Evolutionary conservation across 2,888 invertebrate genomes (phyloP).

Genomic region (Plebejus argus): DNA sequence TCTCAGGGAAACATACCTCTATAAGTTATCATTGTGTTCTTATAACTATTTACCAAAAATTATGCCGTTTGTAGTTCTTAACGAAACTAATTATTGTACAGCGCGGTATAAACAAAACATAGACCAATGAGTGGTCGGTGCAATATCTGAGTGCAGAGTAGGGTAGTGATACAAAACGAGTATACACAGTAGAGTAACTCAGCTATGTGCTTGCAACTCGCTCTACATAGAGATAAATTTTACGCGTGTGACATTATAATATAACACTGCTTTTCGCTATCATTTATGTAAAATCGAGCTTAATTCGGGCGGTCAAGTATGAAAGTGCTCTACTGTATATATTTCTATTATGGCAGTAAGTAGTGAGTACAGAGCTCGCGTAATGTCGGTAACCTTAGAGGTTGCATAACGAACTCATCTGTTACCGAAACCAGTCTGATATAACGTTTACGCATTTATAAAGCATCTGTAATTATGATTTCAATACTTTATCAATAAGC

Average conservation of each 20-base stretch:
- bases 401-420: slow-evolving; percentile 60
- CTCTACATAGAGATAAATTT: too few species aligned
- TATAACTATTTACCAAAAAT: background rate
- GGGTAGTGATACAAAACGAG: slow-evolving; percentile 6
- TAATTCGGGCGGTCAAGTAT: slow-evolving; percentile 34
- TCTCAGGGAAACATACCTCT: too few species aligned
- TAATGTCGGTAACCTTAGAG: slow-evolving; percentile 58
- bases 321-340: slow-evolving; percentile 7
- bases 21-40: too few species aligned
- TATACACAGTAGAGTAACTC: too few species aligned
- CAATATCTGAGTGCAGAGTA: background rate
- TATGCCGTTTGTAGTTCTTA: too few species aligned
- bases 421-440: slow-evolving; percentile 36
- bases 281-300: background rate
- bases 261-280: too few species aligned
- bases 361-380: slow-evolving; percentile 42
- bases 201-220: too few species aligned
- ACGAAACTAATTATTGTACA: background rate
- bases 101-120: background rate
- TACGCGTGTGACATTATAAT: too few species aligned
- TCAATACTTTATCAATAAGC: background rate
- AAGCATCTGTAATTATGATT: background rate
- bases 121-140: background rate
- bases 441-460: slow-evolving; percentile 8
- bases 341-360: slow-evolving; percentile 37